phyloP scores from a whole-genome alignment of 2,888 invertebrate genomes.

The Labia minor region DNA sequence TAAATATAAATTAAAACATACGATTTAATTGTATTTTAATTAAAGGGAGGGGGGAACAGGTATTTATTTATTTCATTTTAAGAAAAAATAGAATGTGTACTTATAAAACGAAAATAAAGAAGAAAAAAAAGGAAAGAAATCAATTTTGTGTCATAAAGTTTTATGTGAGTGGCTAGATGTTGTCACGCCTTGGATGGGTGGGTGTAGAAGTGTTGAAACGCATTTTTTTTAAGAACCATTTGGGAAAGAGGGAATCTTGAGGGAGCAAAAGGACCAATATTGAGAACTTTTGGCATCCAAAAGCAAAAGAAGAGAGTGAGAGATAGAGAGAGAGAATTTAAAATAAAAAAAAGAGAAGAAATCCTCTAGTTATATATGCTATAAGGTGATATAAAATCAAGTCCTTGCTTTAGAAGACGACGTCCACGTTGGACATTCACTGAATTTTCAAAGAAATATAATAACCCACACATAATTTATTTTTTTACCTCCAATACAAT shows the following conservation, averaged over 20 bases:
- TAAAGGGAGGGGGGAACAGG: no score
- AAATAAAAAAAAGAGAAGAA: not conserved
- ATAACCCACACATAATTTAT: no score
- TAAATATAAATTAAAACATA: no score
- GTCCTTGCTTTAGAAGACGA: not conserved
- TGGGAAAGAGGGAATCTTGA: not conserved
- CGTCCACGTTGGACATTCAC: not conserved
- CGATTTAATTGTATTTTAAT: no score
- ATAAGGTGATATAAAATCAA: not conserved
- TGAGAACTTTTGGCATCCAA: not conserved
- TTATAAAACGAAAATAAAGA: no score
- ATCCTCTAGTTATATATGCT: not conserved
- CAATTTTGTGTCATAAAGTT: constrained; percentile 13
- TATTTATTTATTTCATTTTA: no score
- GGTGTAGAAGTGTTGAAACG: not conserved
- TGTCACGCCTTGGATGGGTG: not conserved
- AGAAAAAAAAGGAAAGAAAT: not conserved
- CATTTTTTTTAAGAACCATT: not conserved
- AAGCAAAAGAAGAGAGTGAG: not conserved
- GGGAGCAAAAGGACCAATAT: not conserved
- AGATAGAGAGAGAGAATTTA: not conserved
- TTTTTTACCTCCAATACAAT: no score
- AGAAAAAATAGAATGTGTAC: no score
- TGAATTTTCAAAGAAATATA: not conserved
- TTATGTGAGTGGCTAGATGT: constrained; percentile 2